A percentile compares a stretch with the other conserved stretches of the same genome.
Evolutionary conservation across 1,140 invertebrate genomes (phyloP).

Genomic region (Penaeus chinensis): DNA sequence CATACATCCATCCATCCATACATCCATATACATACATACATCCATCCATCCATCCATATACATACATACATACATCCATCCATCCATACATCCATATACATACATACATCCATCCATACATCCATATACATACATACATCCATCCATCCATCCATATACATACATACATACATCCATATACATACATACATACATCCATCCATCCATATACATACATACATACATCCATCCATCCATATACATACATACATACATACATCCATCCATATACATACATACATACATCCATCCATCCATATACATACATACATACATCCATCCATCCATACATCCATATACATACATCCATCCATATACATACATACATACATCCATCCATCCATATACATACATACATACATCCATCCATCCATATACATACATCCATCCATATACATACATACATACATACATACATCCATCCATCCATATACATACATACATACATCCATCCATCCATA

Average conservation of each 20-base stretch:
- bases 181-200: not conserved
- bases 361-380: not conserved
- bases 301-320: not conserved
- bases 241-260: not conserved
- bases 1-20: too few species aligned
- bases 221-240: not conserved
- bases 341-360: not conserved
- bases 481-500: not conserved
- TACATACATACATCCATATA: not conserved
- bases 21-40: too few species aligned
- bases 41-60: too few species aligned
- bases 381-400: not conserved
- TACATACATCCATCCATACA: not conserved
- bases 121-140: not conserved
- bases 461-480: not conserved
- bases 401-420: not conserved
- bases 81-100: not conserved
- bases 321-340: not conserved
- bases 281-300: not conserved
- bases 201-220: not conserved
- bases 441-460: not conserved
- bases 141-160: not conserved
- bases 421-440: not conserved
- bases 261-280: slow-evolving; percentile 3
- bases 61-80: too few species aligned